phyloP scores from a whole-genome alignment of 2,797 vertebrate genomes.

The Channa striata region DNA sequence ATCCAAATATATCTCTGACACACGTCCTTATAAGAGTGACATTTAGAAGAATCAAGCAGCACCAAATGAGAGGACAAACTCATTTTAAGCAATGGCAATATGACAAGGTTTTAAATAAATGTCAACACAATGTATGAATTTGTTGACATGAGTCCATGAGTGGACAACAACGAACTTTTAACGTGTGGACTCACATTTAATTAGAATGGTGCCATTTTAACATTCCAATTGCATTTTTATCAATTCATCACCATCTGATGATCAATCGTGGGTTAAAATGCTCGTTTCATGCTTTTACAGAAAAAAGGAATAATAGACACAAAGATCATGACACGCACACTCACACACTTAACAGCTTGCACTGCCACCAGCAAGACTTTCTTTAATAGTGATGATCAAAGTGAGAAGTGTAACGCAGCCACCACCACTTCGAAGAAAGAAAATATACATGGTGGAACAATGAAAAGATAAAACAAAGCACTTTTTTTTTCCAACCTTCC shows the following conservation, averaged over 20 bases:
- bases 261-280: not conserved
- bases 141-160: no score
- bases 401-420: slow-evolving; percentile 83
- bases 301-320: not conserved
- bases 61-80: not conserved
- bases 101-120: not conserved
- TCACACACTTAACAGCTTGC: slow-evolving; percentile 52
- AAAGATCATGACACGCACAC: slow-evolving; percentile 23
- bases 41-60: slow-evolving; percentile 28
- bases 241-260: not conserved
- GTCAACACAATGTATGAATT: no score
- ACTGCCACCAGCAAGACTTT: slow-evolving; percentile 89
- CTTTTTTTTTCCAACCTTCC: slow-evolving; percentile 40
- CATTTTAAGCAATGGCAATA: not conserved
- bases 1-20: not conserved
- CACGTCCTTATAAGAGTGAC: not conserved
- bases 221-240: not conserved
- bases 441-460: slow-evolving; percentile 72
- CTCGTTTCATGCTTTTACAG: no score
- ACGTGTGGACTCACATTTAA: no score
- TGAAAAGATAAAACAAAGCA: slow-evolving; percentile 75
- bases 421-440: slow-evolving; percentile 78
- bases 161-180: not conserved
- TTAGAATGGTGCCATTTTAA: not conserved
- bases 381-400: slow-evolving; percentile 92